These are phyloP conservation scores for Larimichthys crocea DNA, from an alignment of 2,113 vertebrate species.

Conservation along the genomic window DNA sequence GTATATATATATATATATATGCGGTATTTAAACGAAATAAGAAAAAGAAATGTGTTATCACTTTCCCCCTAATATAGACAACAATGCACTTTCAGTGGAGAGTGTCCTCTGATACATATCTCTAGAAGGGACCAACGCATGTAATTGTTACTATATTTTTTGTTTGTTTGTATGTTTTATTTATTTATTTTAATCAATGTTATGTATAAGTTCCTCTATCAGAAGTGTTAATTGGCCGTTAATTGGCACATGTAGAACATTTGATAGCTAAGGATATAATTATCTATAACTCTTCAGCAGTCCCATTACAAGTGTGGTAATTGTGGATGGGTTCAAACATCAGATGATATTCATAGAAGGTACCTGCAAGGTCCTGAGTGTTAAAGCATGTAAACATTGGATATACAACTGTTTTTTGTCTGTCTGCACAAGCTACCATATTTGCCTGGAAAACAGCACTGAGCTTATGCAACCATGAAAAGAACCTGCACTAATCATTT, in stretches of 20 bases:
- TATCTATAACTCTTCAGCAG: not conserved
- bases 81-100: too few species aligned
- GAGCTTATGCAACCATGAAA: not conserved
- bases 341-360: not conserved
- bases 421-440: not conserved
- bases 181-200: not conserved
- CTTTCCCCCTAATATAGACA: too few species aligned
- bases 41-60: not conserved
- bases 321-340: not conserved
- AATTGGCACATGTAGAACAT: not conserved
- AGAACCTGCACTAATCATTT: not conserved
- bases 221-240: too few species aligned
- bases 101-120: not conserved
- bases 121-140: too few species aligned
- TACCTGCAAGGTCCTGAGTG: too few species aligned
- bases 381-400: not conserved
- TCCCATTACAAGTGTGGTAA: not conserved
- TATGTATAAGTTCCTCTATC: not conserved
- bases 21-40: not conserved
- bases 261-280: not conserved
- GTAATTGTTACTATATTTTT: not conserved
- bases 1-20: not conserved
- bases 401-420: not conserved
- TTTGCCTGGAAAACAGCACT: not conserved
- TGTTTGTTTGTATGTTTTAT: too few species aligned